Conservation (phyloP, 2,797 vertebrate species). For the Sparus aurata region DNA sequence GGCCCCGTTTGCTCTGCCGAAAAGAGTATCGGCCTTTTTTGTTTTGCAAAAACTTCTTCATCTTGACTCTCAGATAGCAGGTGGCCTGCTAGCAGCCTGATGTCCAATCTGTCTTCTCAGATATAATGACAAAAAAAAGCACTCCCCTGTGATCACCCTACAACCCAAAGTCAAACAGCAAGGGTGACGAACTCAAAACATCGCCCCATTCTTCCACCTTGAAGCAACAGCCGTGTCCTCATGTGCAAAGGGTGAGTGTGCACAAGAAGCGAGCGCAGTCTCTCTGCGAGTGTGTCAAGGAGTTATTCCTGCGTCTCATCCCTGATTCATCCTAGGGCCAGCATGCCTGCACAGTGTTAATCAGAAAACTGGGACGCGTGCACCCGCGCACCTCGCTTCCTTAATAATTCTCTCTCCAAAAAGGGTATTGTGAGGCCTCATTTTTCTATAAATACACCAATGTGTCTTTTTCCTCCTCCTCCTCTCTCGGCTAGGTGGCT, state of each 20-base stretch:
- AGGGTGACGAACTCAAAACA: conserved; percentile 40
- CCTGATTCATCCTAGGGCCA: conserved; percentile 81
- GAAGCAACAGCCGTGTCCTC: conserved; percentile 64
- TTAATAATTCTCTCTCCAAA: conserved; percentile 89
- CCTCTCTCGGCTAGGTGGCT: conserved; percentile 84
- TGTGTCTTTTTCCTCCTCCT: conserved; percentile 81
- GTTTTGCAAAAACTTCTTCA: conserved; percentile 83
- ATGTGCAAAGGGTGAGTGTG: conserved; percentile 70
- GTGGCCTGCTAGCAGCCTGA: conserved; percentile 58
- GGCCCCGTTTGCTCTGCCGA: conserved; percentile 80
- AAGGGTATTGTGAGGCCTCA: conserved; percentile 89
- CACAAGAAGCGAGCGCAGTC: conserved; percentile 68
- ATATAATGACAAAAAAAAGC: conserved; percentile 24
- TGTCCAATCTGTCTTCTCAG: conserved; percentile 61
- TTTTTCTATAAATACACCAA: conserved; percentile 89
- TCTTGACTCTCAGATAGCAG: conserved; percentile 72
- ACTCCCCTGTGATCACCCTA: conserved; percentile 29
- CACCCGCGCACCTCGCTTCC: conserved; percentile 84
- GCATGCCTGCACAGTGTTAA: conserved; percentile 84
- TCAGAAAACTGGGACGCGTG: conserved; percentile 88
- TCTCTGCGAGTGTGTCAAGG: conserved; percentile 75
- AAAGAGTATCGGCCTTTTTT: conserved; percentile 82
- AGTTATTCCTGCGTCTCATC: conserved; percentile 80
- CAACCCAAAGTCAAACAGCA: conserved; percentile 62
- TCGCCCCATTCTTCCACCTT: conserved; percentile 65